phyloP scores from a whole-genome alignment of 2,113 vertebrate species.

The Planiliza haematocheilus region DNA sequence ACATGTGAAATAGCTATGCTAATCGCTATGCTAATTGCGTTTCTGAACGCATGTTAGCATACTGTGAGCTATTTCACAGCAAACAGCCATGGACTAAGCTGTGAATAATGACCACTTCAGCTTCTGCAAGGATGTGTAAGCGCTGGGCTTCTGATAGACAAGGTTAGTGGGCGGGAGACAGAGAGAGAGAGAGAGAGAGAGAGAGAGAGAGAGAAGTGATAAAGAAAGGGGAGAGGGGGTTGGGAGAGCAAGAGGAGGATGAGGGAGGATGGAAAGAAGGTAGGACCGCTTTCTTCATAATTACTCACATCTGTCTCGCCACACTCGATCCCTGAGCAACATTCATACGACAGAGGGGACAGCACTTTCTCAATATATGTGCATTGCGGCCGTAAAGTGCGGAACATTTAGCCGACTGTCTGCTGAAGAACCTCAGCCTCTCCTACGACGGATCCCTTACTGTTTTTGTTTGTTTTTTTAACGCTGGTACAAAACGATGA shows the following conservation, averaged over 20 bases:
- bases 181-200: conserved; percentile 28
- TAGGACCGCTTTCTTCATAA: conserved; percentile 61
- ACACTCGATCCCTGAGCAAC: conserved; percentile 32
- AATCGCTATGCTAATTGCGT: conserved; percentile 69
- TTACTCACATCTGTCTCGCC: conserved; percentile 56
- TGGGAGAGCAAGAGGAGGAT: conserved; percentile 32
- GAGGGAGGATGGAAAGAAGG: conserved; percentile 33
- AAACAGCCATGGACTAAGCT: conserved; percentile 59
- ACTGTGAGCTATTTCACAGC: conserved; percentile 71
- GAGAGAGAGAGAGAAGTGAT: conserved; percentile 34
- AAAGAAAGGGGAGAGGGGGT: conserved; percentile 18
- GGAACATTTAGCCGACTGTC: conserved; percentile 47
- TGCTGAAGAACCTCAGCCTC: conserved; percentile 36
- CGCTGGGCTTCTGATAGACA: conserved; percentile 59
- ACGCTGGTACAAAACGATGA: neutral
- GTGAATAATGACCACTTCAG: conserved; percentile 80
- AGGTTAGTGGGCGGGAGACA: conserved; percentile 59
- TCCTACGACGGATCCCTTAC: conserved; percentile 22
- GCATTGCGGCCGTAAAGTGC: conserved; percentile 42
- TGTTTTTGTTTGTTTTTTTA: conserved; percentile 20
- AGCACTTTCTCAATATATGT: conserved; percentile 40
- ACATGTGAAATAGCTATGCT: conserved; percentile 59
- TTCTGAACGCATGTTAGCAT: conserved; percentile 56
- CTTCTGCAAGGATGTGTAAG: conserved; percentile 64
- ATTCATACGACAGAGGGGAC: conserved; percentile 46